Conservation (phyloP, 2,888 invertebrate species). For the Coenonympha arcania region DNA sequence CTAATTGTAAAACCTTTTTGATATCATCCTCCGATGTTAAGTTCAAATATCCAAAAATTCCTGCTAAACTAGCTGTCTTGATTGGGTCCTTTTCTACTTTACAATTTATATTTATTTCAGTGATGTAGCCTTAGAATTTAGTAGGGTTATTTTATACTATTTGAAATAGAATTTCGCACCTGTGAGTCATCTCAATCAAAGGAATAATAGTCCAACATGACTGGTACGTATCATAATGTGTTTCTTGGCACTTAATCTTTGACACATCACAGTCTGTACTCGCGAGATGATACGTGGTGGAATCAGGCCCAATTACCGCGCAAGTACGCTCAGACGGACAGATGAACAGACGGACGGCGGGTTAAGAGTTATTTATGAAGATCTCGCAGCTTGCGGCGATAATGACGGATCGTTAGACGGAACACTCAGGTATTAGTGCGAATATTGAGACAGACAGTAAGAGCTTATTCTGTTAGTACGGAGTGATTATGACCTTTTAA, state of each 20-base stretch:
- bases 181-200: neutral
- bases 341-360: constrained; percentile 24
- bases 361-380: constrained; percentile 40
- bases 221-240: neutral
- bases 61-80: too few species aligned
- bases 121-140: too few species aligned
- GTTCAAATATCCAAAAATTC: too few species aligned
- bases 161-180: neutral
- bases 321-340: neutral
- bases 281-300: constrained; percentile 16
- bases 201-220: neutral
- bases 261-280: constrained; percentile 1
- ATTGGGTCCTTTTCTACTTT: too few species aligned
- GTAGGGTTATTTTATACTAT: neutral
- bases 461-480: constrained; percentile 8
- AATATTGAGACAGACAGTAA: neutral
- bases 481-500: too few species aligned
- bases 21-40: too few species aligned
- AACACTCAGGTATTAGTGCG: constrained; percentile 8
- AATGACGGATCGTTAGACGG: constrained; percentile 19
- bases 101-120: too few species aligned
- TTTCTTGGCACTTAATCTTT: constrained; percentile 15
- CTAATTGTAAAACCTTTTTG: too few species aligned
- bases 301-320: constrained; percentile 28
- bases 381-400: constrained; percentile 16